Conservation (phyloP, 2,797 vertebrate genomes). For the Ceryle rudis region DNA sequence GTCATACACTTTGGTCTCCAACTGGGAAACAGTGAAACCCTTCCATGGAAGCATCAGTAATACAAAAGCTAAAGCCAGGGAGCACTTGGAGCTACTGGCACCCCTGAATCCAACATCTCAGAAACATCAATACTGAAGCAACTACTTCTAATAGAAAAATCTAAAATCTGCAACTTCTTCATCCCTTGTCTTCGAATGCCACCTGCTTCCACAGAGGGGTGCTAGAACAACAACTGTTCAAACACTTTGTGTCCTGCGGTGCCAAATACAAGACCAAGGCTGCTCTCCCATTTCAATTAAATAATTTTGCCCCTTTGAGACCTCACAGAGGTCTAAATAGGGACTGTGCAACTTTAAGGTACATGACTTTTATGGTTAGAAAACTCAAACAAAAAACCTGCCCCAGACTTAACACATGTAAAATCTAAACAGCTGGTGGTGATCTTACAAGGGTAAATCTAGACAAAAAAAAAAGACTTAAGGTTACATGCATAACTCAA, state of each 20-base stretch:
- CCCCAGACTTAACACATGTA: neutral
- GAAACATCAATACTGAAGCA: neutral
- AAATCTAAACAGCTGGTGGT: neutral
- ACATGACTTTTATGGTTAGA: neutral
- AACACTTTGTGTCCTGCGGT: neutral
- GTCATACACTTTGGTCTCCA: neutral
- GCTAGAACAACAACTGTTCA: neutral
- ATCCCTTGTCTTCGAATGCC: neutral
- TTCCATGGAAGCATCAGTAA: neutral
- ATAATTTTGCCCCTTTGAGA: neutral
- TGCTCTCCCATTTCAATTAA: neutral
- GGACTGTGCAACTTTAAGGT: neutral
- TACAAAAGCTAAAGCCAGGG: neutral
- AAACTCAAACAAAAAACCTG: neutral
- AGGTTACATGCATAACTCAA: rapidly evolving
- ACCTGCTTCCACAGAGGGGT: slow-evolving; percentile 18
- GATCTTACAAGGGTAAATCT: neutral
- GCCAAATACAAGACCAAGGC: neutral
- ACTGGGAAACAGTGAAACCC: neutral
- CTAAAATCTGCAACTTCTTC: neutral
- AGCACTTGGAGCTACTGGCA: neutral
- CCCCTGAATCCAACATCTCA: neutral
- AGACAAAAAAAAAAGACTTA: neutral
- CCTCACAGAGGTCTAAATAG: neutral
- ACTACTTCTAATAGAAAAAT: neutral